Base-by-base conservation (phyloP, 2,888 invertebrate genomes). In the Stenolophus ochropezus region DNA sequence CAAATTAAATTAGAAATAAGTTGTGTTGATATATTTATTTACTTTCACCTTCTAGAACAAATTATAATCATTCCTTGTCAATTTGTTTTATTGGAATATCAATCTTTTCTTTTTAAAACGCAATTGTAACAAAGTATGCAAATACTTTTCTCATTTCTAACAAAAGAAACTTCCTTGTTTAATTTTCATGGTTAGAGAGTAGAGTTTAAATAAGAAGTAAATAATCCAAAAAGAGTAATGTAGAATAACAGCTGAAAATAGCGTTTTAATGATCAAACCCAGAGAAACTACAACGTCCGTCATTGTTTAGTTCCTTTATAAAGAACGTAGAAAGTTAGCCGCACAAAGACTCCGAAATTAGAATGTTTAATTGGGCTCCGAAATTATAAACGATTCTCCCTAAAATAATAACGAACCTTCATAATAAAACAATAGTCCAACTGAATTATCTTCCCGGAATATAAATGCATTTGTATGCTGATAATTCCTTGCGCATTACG, bases 391-490 rank as follows among this genome's bases (percentile, higher is more conserved):
- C 18, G 33, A 61, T 69, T 69, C 18, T 27, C 20, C 65, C 65
- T 33, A 69, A 69, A 69, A 69, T 69, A 69, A 69, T 69, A 69
- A 69, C 20, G 65, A 61, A 25, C 61, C 14, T 61, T 23, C 21
- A 33, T 69, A 69, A 69, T 16, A 69, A 69, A 69, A 69, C 65
- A 69, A 69, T 69, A 69, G 65, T 27, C 4, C 4, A 14, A 69
- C 65, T 33, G 33, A 69, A 33, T 69, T 69, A 69, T 33, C 42
- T 69, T 21, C 18, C 25, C 23, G n/a, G 56, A 56, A 61, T 69
- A 8, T 69, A 14, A 33, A 18, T 69, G 33, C 33, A 69, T 33
- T 69, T 69, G 33, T 69, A 61, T 61, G 23, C n/a, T 33, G 65
- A 18, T 69, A 69, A 69, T 69, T 69, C 65, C 65, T 69, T 18